Conservation (phyloP, 2,113 vertebrate species). For the Acrocephalus kingi region DNA sequence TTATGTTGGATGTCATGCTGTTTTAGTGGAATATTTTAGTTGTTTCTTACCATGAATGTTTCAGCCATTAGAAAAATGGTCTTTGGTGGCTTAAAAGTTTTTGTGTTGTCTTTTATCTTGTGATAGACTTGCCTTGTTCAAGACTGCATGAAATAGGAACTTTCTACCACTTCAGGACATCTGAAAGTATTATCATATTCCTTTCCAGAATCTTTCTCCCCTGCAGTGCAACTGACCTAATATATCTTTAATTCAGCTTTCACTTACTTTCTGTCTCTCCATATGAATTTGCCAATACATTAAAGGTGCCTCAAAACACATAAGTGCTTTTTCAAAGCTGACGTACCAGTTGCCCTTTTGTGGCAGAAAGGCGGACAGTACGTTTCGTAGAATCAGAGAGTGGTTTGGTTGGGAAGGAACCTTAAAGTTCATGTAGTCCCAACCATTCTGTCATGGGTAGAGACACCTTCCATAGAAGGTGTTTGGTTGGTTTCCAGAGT, state of each 20-base stretch:
- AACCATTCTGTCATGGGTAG: not conserved
- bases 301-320: not conserved
- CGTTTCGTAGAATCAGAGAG: not conserved
- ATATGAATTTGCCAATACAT: not conserved
- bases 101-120: not conserved
- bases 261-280: not conserved
- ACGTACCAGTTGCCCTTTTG: not conserved
- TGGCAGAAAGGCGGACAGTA: not conserved
- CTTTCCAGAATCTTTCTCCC: not conserved
- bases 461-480: not conserved
- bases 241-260: not conserved
- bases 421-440: not conserved
- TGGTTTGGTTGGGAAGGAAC: not conserved
- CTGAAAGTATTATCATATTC: not conserved
- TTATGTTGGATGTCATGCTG: not conserved
- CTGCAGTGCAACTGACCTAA: not conserved
- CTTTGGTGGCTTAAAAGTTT: not conserved
- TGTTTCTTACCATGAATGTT: not conserved
- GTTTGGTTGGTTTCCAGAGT: not conserved
- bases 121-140: not conserved
- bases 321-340: not conserved
- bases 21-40: not conserved
- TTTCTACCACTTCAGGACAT: not conserved
- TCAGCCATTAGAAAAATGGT: not conserved
- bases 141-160: not conserved